A percentile compares a stretch with the other conserved stretches of the same genome.
phyloP scores from a whole-genome alignment of 2,113 vertebrate genomes.

The Seriola quinqueradiata region DNA sequence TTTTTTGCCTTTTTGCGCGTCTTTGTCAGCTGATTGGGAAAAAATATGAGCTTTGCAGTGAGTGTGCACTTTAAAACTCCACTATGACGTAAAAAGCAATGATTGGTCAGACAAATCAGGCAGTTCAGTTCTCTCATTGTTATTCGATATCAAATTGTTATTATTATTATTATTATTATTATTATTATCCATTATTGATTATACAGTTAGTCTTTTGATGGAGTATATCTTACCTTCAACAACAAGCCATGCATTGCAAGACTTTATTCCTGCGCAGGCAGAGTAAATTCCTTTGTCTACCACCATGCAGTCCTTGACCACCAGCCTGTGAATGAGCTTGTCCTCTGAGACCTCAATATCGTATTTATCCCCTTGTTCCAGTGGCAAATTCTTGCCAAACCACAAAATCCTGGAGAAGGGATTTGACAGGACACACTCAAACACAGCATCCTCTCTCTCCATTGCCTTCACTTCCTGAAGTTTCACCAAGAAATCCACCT shows the following conservation, averaged over 20 bases:
- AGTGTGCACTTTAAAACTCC: no score
- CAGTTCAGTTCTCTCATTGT: neutral
- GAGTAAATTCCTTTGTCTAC: slow-evolving; percentile 89
- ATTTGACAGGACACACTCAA: slow-evolving; percentile 84
- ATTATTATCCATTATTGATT: neutral
- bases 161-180: neutral
- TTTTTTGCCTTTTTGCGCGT: slow-evolving; percentile 73
- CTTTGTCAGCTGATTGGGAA: slow-evolving; percentile 71
- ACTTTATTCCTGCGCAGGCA: slow-evolving; percentile 79
- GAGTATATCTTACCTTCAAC: slow-evolving; percentile 85
- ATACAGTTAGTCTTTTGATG: neutral
- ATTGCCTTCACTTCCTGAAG: slow-evolving; percentile 80
- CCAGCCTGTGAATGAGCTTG: slow-evolving; percentile 87
- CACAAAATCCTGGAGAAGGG: slow-evolving; percentile 83
- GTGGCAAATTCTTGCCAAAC: slow-evolving; percentile 82
- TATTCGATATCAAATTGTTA: neutral
- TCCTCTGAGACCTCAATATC: slow-evolving; percentile 85
- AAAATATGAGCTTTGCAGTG: neutral
- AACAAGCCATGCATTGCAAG: slow-evolving; percentile 88
- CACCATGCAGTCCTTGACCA: slow-evolving; percentile 79
- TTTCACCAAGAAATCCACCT: slow-evolving; percentile 81
- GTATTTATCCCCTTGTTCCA: slow-evolving; percentile 82
- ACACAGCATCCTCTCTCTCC: slow-evolving; percentile 81
- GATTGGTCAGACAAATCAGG: neutral
- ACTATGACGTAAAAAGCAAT: neutral